These are phyloP conservation scores for Tyria jacobaeae DNA, from an alignment of 2,888 invertebrate genomes.

Conservation along the genomic window DNA sequence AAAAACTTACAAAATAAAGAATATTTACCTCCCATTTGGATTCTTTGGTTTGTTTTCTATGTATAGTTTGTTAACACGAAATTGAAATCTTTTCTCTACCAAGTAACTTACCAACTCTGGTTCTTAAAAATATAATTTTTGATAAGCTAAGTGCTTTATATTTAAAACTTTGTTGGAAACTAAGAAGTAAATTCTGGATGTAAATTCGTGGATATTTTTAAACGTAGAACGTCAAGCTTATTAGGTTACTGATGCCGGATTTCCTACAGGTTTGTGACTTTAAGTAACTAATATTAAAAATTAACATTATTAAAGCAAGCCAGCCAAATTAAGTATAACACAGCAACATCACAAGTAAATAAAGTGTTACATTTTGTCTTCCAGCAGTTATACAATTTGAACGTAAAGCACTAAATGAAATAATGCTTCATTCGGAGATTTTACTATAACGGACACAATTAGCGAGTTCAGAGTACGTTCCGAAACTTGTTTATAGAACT, in stretches of 20 bases:
- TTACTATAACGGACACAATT: conserved; percentile 31
- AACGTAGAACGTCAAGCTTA: background rate
- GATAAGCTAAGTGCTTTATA: background rate
- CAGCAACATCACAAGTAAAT: background rate
- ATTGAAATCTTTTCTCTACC: too few species aligned
- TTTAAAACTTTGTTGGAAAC: background rate
- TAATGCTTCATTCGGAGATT: conserved; percentile 19
- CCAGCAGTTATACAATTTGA: background rate
- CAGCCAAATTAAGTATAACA: too few species aligned
- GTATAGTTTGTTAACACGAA: too few species aligned
- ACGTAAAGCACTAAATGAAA: background rate
- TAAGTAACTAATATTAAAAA: too few species aligned
- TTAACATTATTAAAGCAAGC: too few species aligned
- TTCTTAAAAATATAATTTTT: background rate
- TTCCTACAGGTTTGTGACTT: background rate
- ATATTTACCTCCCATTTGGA: too few species aligned
- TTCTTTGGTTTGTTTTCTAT: too few species aligned
- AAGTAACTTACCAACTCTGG: background rate
- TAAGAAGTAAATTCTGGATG: too few species aligned
- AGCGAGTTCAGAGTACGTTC: conserved; percentile 19
- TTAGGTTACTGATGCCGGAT: background rate
- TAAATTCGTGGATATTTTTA: too few species aligned
- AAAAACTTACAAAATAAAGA: too few species aligned
- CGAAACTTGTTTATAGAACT: conserved; percentile 32
- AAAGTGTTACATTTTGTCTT: background rate